A percentile compares a stretch with the other conserved stretches of the same genome.
Conservation (phyloP, 1,140 invertebrate species). For the Drosophila pachea region DNA sequence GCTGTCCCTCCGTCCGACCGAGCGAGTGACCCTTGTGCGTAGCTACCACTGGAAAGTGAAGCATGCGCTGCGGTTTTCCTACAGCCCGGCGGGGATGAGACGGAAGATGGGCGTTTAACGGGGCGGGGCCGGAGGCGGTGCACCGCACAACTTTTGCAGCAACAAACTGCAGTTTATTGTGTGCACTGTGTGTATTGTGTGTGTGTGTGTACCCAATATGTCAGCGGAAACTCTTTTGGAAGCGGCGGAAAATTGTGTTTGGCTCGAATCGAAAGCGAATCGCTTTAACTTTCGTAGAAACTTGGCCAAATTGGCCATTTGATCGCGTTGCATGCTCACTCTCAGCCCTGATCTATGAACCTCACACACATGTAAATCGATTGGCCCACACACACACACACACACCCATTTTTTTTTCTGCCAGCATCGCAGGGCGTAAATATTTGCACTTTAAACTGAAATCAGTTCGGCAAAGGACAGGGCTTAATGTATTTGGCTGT, state of each 20-base stretch:
- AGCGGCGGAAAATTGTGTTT: neutral
- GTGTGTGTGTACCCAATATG: neutral
- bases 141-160: slow-evolving; percentile 60
- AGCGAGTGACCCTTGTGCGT: slow-evolving; percentile 31
- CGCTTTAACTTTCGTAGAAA: no score
- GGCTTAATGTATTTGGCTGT: slow-evolving; percentile 35
- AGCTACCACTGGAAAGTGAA: slow-evolving; percentile 58
- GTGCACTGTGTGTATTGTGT: slow-evolving; percentile 3
- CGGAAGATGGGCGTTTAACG: slow-evolving; percentile 20
- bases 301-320: no score
- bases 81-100: slow-evolving; percentile 8
- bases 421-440: slow-evolving; percentile 57
- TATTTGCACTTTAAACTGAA: slow-evolving; percentile 73
- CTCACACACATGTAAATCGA: slow-evolving; percentile 39
- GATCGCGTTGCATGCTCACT: neutral
- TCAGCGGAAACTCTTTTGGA: neutral
- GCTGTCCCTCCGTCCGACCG: neutral
- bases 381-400: slow-evolving; percentile 67
- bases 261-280: no score
- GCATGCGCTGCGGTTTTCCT: slow-evolving; percentile 59
- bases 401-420: slow-evolving; percentile 56
- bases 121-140: slow-evolving; percentile 62
- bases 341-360: slow-evolving; percentile 10
- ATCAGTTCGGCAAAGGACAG: slow-evolving; percentile 42
- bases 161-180: slow-evolving; percentile 61